Percentiles rank a stretch among this genome's conserved stretches.
Evolutionary conservation across 2,113 vertebrate species (phyloP).

Genomic region (Leiothrix lutea): DNA sequence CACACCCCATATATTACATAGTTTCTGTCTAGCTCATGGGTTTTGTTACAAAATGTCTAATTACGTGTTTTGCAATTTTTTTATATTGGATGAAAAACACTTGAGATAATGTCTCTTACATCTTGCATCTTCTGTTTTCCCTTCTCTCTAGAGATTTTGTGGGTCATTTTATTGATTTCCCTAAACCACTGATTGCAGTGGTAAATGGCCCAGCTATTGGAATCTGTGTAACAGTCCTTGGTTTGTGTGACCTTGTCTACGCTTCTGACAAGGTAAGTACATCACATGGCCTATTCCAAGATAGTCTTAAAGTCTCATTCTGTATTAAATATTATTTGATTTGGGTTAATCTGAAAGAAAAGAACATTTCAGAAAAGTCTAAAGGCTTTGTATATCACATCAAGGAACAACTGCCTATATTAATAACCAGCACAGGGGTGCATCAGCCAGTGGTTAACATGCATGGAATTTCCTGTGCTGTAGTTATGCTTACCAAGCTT

Average conservation of each 20-base stretch:
- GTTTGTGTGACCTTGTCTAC: slow-evolving; percentile 82
- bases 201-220: slow-evolving; percentile 87
- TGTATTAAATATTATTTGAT: neutral
- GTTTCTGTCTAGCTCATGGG: neutral
- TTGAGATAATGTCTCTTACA: neutral
- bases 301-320: neutral
- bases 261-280: slow-evolving; percentile 78
- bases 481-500: neutral
- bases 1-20: neutral
- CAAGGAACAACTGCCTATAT: neutral
- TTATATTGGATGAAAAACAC: neutral
- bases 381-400: neutral
- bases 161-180: slow-evolving; percentile 82
- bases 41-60: neutral
- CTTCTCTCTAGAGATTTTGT: slow-evolving; percentile 73
- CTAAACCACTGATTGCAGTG: slow-evolving; percentile 83
- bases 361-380: neutral
- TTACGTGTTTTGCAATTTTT: neutral
- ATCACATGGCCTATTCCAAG: neutral
- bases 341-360: neutral
- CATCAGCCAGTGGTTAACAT: neutral
- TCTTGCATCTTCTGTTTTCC: neutral
- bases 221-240: slow-evolving; percentile 78
- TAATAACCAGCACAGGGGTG: neutral
- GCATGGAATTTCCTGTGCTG: neutral